These are phyloP conservation scores for Amblyornis subalaris DNA, from an alignment of 2,113 vertebrate species.

Conservation along the genomic window DNA sequence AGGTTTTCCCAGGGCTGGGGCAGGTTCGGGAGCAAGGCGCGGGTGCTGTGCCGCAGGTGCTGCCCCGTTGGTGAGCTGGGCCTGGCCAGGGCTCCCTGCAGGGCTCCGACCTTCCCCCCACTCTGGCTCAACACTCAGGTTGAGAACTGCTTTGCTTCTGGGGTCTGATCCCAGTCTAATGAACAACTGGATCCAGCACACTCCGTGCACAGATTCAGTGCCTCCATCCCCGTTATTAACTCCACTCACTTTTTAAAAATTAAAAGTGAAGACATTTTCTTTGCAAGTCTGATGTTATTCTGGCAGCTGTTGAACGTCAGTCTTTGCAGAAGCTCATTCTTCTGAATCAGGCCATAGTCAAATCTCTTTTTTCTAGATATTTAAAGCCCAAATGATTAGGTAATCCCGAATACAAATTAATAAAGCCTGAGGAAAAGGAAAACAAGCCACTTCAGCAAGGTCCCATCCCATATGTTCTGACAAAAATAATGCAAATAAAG, in stretches of 20 bases:
- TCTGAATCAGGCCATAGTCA: background rate
- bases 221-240: background rate
- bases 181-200: background rate
- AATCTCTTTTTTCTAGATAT: background rate
- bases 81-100: accelerated
- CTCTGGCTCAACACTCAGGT: accelerated
- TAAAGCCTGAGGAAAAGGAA: background rate
- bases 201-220: background rate
- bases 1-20: accelerated
- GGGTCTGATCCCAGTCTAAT: background rate
- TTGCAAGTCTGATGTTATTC: background rate
- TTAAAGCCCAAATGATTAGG: slow-evolving; percentile 1
- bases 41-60: background rate
- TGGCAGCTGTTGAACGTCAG: slow-evolving; percentile 11
- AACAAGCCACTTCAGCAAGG: background rate
- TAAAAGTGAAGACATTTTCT: background rate
- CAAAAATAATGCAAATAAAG: background rate
- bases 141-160: background rate
- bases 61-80: background rate
- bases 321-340: background rate
- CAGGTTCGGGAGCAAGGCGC: accelerated
- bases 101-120: accelerated
- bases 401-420: background rate
- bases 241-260: background rate
- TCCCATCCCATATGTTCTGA: slow-evolving; percentile 11